Base-by-base conservation (phyloP, 2,113 vertebrate species). In the Psittacula cyanocephala region DNA sequence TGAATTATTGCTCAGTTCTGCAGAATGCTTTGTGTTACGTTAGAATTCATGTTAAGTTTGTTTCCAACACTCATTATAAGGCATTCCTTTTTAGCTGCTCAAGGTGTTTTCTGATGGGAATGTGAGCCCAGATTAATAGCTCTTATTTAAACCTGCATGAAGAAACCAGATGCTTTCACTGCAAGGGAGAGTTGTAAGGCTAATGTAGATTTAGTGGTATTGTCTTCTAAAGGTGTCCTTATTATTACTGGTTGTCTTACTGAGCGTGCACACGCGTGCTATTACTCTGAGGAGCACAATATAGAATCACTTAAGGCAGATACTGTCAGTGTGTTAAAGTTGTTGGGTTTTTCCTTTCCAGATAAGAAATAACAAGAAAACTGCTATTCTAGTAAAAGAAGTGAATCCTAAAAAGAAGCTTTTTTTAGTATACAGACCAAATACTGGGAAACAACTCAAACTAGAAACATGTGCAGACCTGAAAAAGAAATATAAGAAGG, bases 321-420 rank as follows among this genome's bases (percentile, higher is more conserved):
- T 62, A 2, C 4, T 53, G 41, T 41, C 2, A 18, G 15, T 2
- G 1, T 62, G 23, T 39, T 37, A 37, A 46, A 37, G 6, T 19
- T 69, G 52, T 79, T 84, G 2, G 1, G 5, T 64, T 7, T 50
- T 28, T 77, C 35, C 71, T 49, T 74, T 79, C 24, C 95, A 99
- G 99, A 99, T 99, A 98, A 98, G 99, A 91, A 99, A 99, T 96
- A 99, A 99, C 97, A 99, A 99, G 97, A 99, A 99, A 97, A 99
- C 99, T 0, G 98, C 99, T 74, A 99, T 99, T 75, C 97, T 99
- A 92, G 98, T 99, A 31, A 99, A 99, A 97, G 99, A 99, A 97
- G 98, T 99, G 86, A 99, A 99, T 94, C 97, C 98, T 78, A 99
- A 99, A 97, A 99, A 99, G 98, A 99, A 98, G 91, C 98, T 99